Evolutionary conservation across 2,113 vertebrate species (phyloP).

Genomic region (Notiomystis cincta): DNA sequence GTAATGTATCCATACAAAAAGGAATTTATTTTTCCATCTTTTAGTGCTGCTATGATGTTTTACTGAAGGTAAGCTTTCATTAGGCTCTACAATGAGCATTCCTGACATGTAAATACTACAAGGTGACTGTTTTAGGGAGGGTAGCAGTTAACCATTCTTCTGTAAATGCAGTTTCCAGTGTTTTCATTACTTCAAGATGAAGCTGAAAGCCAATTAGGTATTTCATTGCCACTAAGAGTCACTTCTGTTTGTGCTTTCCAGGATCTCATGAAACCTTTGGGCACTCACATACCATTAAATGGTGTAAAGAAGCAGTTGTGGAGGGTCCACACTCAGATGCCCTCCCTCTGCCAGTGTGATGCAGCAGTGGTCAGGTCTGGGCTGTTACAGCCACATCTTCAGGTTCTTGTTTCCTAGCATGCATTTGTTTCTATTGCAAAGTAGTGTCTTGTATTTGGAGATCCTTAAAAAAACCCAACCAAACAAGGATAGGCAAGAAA

Average conservation of each 20-base stretch:
- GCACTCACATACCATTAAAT: not conserved
- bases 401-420: not conserved
- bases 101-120: not conserved
- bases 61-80: not conserved
- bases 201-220: not conserved
- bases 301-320: not conserved
- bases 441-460: not conserved
- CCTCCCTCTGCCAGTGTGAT: not conserved
- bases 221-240: not conserved
- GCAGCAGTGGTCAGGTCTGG: not conserved
- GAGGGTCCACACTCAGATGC: too few species aligned
- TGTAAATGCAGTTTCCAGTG: not conserved
- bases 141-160: not conserved
- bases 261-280: not conserved
- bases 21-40: not conserved
- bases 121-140: not conserved
- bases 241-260: not conserved
- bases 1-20: not conserved
- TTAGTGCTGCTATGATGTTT: not conserved
- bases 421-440: not conserved
- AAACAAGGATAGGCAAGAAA: not conserved
- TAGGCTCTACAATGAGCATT: not conserved
- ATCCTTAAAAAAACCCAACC: not conserved
- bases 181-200: not conserved
- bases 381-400: not conserved